Base-by-base conservation (phyloP, 2,888 invertebrate genomes). In the Dichetophora obliterata region DNA sequence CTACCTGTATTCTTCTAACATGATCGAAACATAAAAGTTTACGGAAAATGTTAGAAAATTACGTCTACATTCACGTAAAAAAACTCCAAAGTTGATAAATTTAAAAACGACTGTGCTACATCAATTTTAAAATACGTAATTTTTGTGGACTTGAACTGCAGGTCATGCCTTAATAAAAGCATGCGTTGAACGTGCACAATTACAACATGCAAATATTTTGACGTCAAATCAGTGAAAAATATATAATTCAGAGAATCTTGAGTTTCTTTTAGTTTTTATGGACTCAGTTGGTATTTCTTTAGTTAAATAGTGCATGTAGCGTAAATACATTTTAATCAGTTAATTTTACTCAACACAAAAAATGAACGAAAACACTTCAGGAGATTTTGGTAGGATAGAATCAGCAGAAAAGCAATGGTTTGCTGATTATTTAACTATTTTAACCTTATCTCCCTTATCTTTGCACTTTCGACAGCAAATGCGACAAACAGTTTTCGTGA, bases 281-380 rank as follows among this genome's bases (percentile, higher is more conserved):
- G 19, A 34, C 59, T 71, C 59, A 68, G 19, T 71, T 37, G 19
- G 57, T 71, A 22, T 71, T 71, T 71, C 14, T 57, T 71, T 43
- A 43, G 57, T 24, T 54, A 11, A 71, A 59, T 54, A 70, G 54
- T 70, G 16, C 31, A n/a, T 57, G 1, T 43, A 57, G n/a, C 48
- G 43, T 57, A 43, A 48, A 22, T 6, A 8, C 4, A 34, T 37
- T 19, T 19, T 37, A 22, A 37, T 31, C 63, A 63, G 63, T 63
- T 31, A 11, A n/a, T 34, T 31, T 31, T 8, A 34, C 34, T 3
- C 43, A 19, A n/a, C 19, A 19, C 8, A 27, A n/a, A 59, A 16
- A 54, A 76, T 76, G 76, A 66, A 57, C 16, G 73, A 76, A 65
- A 72, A 76, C 19, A 48, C 48, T 37, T 61, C 22, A 19, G 50